phyloP scores from a whole-genome alignment of 2,797 vertebrate species.

The Enteromius treurensis region DNA sequence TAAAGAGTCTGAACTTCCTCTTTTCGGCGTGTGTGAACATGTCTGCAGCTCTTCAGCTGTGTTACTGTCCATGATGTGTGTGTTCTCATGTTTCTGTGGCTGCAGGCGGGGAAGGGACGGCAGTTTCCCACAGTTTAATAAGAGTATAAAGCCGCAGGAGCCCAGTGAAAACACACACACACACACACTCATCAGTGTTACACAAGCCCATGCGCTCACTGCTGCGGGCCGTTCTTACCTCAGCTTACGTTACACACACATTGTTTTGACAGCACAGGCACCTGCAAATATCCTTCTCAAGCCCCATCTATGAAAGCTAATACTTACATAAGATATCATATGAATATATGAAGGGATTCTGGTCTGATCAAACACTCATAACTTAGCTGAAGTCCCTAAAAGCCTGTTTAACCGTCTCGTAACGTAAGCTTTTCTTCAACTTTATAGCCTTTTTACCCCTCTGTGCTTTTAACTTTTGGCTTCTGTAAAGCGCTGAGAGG shows the following conservation, averaged over 20 bases:
- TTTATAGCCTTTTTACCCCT: constrained; percentile 24
- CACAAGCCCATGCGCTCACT: background rate
- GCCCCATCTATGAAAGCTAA: constrained; percentile 10
- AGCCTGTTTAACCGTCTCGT: background rate
- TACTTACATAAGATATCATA: background rate
- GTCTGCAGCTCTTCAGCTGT: background rate
- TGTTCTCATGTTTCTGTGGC: constrained; percentile 39
- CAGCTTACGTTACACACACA: constrained; percentile 34
- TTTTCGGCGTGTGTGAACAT: background rate
- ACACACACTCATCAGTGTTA: constrained; percentile 6
- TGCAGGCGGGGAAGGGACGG: constrained; percentile 9
- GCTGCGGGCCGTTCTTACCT: constrained; percentile 24
- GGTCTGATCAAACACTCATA: constrained; percentile 21
- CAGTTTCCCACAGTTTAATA: constrained; percentile 51
- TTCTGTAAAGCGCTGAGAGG: constrained; percentile 19
- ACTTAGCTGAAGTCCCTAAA: background rate
- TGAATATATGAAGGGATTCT: constrained; percentile 20
- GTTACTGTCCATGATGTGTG: constrained; percentile 5
- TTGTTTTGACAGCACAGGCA: constrained; percentile 15
- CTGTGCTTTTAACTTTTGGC: constrained; percentile 6
- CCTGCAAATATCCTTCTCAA: constrained; percentile 18
- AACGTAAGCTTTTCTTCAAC: constrained; percentile 23
- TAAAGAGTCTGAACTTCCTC: background rate
- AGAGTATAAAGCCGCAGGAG: constrained; percentile 28
- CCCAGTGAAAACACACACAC: constrained; percentile 11